Evolutionary conservation across 1,140 invertebrate species (phyloP).

Genomic region (Polypedilum pembai): DNA sequence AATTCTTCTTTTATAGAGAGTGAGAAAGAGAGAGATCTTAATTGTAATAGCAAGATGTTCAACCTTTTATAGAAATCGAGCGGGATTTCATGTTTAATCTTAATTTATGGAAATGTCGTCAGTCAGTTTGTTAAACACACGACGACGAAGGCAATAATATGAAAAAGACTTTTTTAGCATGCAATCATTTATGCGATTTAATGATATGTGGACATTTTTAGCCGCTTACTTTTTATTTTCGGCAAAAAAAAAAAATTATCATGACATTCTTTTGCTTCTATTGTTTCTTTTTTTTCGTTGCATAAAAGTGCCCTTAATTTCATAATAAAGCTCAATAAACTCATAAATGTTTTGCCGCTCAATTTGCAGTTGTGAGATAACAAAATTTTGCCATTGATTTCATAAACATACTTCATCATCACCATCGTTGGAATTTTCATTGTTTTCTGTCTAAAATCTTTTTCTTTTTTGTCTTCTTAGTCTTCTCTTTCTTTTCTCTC

Average conservation of each 20-base stretch:
- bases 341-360: background rate
- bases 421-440: background rate
- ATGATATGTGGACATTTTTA: no score
- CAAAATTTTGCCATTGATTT: constrained; percentile 19
- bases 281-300: background rate
- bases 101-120: constrained; percentile 18
- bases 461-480: background rate
- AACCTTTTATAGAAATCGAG: background rate
- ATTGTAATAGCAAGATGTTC: no score
- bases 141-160: background rate
- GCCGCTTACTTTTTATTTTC: no score
- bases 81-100: constrained; percentile 8
- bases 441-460: constrained; percentile 1
- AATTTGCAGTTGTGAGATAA: constrained; percentile 11
- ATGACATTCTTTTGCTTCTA: no score
- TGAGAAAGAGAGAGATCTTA: no score
- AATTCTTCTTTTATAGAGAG: no score
- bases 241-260: no score
- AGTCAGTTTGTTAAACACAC: constrained; percentile 1
- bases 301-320: constrained; percentile 12
- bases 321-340: background rate
- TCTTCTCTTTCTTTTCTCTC: background rate
- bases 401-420: background rate
- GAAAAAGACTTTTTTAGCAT: background rate
- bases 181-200: background rate